These are phyloP conservation scores for Crocidura indochinensis DNA, from an alignment of 2,797 vertebrate species.

Conservation along the genomic window DNA sequence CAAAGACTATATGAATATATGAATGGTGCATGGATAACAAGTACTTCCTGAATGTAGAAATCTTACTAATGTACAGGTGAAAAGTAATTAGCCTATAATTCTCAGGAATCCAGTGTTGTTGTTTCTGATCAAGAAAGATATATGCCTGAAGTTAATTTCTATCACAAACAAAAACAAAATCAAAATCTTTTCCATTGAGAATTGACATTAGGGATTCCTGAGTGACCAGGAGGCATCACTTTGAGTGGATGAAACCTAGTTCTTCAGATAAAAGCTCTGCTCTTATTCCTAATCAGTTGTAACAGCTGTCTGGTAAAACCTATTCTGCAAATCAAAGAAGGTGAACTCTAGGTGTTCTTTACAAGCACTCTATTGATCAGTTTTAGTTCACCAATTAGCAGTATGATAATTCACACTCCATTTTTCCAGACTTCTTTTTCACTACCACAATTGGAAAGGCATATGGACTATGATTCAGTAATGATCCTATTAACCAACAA, in stretches of 20 bases:
- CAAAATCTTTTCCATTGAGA: not conserved
- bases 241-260: slow-evolving; percentile 38
- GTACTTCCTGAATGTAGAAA: not conserved
- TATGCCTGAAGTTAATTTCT: not conserved
- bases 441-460: slow-evolving; percentile 63
- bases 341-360: slow-evolving; percentile 47
- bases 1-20: not conserved
- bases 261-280: slow-evolving; percentile 41
- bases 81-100: not conserved
- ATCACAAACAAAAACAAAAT: not conserved
- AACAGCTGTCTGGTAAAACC: slow-evolving; percentile 11
- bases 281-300: slow-evolving; percentile 11
- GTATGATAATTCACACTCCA: slow-evolving; percentile 62
- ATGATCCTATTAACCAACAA: slow-evolving; percentile 76
- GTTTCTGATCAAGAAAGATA: not conserved
- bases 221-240: not conserved
- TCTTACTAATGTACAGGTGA: not conserved
- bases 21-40: not conserved
- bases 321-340: slow-evolving; percentile 46
- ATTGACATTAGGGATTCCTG: not conserved
- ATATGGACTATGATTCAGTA: slow-evolving; percentile 77
- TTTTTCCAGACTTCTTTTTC: slow-evolving; percentile 67
- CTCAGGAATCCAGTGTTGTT: not conserved
- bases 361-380: slow-evolving; percentile 60
- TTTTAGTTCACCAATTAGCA: slow-evolving; percentile 58